phyloP scores from a whole-genome alignment of 2,113 vertebrate species.

The Labeo catla region DNA sequence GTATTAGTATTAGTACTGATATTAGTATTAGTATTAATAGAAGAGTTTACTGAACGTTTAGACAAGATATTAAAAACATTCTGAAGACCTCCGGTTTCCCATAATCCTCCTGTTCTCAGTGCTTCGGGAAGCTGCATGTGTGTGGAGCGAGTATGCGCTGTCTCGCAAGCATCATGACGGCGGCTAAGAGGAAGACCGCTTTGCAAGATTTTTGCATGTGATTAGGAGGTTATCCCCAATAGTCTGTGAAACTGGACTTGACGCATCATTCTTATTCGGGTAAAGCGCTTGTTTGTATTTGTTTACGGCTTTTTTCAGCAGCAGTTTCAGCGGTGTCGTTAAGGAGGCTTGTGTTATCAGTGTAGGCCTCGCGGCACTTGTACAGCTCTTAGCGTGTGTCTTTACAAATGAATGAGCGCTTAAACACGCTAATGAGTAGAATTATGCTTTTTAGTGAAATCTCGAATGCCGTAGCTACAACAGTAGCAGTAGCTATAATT shows the following conservation, averaged over 20 bases:
- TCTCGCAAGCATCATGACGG: slow-evolving; percentile 67
- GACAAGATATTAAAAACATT: background rate
- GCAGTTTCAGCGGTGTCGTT: background rate
- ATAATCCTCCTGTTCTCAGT: slow-evolving; percentile 29
- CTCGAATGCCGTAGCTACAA: background rate
- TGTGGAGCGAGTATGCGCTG: background rate
- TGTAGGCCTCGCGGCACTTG: slow-evolving; percentile 11
- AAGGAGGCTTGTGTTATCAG: background rate
- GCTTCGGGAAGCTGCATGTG: background rate
- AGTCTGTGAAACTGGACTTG: slow-evolving; percentile 71
- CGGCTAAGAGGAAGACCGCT: slow-evolving; percentile 65
- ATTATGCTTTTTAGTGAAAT: background rate
- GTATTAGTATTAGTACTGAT: too few species aligned
- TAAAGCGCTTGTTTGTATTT: slow-evolving; percentile 58
- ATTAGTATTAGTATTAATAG: too few species aligned
- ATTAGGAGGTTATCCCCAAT: slow-evolving; percentile 53
- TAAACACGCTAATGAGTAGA: background rate
- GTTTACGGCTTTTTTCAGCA: background rate
- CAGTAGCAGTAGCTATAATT: background rate
- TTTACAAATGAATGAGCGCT: background rate
- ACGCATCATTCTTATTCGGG: slow-evolving; percentile 71
- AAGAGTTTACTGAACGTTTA: too few species aligned
- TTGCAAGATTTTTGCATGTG: slow-evolving; percentile 64
- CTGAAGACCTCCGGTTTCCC: slow-evolving; percentile 42
- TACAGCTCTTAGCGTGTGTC: background rate